A percentile compares a stretch with the other conserved stretches of the same genome.
Evolutionary conservation across 1,140 invertebrate species (phyloP).

Genomic region (Lordiphosa mommai): DNA sequence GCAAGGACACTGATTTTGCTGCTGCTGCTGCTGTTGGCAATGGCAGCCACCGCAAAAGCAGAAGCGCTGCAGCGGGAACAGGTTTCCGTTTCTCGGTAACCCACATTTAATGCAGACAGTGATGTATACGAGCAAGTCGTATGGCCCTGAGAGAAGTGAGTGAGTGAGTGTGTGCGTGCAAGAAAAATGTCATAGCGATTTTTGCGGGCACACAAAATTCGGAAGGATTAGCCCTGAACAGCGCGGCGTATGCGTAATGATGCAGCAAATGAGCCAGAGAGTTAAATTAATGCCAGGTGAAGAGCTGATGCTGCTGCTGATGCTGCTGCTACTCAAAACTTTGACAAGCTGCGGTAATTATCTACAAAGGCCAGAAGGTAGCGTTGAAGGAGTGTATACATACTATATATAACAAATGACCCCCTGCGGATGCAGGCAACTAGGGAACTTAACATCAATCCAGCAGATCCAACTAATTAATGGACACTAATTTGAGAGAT

Average conservation of each 20-base stretch:
- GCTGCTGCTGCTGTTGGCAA: constrained; percentile 19
- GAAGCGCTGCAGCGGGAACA: constrained; percentile 2
- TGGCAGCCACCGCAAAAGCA: constrained; percentile 25
- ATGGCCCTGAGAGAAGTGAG: background rate
- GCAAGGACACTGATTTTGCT: constrained; percentile 45
- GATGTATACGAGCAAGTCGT: constrained; percentile 40
- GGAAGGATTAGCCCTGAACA: constrained; percentile 52
- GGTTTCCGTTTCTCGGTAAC: constrained; percentile 49
- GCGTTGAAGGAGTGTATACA: background rate
- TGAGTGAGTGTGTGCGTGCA: constrained; percentile 22
- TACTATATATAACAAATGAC: constrained; percentile 3
- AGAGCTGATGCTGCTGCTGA: background rate
- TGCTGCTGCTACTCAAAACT: constrained; percentile 29
- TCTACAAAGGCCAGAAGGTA: constrained; percentile 18
- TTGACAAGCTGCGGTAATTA: constrained; percentile 56
- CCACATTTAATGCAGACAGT: constrained; percentile 69
- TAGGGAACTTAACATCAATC: constrained; percentile 64
- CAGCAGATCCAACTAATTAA: constrained; percentile 61
- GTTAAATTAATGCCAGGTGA: constrained; percentile 30
- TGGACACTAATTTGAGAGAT: constrained; percentile 63
- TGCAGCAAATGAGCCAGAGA: constrained; percentile 51
- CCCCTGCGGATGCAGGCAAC: constrained; percentile 7
- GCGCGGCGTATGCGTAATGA: constrained; percentile 61
- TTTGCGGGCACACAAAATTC: constrained; percentile 17
- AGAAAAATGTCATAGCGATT: constrained; percentile 45